These are phyloP conservation scores for Mesorhabditis belari DNA, from an alignment of 2,888 invertebrate genomes.

Conservation along the genomic window DNA sequence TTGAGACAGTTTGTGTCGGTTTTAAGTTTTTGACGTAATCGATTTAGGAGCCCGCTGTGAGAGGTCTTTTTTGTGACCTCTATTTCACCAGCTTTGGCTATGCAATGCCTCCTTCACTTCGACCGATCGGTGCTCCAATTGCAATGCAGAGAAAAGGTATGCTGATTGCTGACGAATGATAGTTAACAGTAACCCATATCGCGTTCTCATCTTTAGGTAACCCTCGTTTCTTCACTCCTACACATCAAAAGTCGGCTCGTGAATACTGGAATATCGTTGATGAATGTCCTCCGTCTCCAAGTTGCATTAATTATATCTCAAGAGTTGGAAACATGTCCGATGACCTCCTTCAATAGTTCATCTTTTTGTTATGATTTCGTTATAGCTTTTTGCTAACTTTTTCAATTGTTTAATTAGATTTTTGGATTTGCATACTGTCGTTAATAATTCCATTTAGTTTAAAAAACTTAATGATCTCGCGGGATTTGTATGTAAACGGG, in stretches of 20 bases:
- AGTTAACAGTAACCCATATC: no score
- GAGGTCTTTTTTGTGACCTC: slow-evolving; percentile 15
- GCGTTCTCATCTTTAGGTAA: no score
- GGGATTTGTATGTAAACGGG: no score
- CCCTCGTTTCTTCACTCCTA: neutral
- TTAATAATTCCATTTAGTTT: no score
- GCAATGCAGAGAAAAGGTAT: neutral
- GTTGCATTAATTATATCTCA: no score
- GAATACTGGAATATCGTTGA: neutral
- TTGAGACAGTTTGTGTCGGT: neutral
- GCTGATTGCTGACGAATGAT: neutral
- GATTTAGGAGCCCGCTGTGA: slow-evolving; percentile 20
- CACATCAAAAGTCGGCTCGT: neutral
- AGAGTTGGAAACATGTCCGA: neutral
- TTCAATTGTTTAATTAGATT: no score
- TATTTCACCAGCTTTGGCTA: slow-evolving; percentile 24
- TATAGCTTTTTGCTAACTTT: no score
- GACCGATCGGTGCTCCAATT: neutral
- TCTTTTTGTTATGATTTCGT: neutral
- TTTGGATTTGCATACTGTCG: no score
- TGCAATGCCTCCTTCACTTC: neutral
- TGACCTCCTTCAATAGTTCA: neutral
- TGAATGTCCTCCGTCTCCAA: neutral
- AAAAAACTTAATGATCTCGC: no score
- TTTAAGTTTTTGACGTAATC: no score